These are phyloP conservation scores for Myopa testacea DNA, from an alignment of 2,888 invertebrate species.

Conservation along the genomic window DNA sequence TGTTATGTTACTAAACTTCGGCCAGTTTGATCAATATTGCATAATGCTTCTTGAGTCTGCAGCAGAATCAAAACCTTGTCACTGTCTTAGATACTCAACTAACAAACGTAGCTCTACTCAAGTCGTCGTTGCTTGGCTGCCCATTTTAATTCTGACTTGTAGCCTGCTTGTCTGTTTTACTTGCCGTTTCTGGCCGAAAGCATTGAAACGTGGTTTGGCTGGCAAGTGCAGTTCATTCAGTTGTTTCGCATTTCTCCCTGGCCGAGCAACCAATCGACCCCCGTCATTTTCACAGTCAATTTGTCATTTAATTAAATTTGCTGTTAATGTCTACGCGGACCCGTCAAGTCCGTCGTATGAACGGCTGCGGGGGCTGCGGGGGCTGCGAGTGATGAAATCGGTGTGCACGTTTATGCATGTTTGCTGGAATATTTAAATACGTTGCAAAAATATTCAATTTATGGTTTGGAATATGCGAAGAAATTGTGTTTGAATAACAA, in stretches of 20 bases:
- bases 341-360: constrained; percentile 7
- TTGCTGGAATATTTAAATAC: neutral
- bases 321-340: constrained; percentile 20
- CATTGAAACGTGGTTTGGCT: constrained; percentile 29
- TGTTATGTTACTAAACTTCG: too few species aligned
- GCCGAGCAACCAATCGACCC: too few species aligned
- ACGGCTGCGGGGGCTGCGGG: neutral
- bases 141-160: constrained; percentile 5
- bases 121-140: neutral
- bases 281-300: too few species aligned
- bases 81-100: too few species aligned
- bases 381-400: constrained; percentile 21
- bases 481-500: neutral
- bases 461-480: neutral
- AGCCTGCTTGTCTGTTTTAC: neutral
- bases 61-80: too few species aligned
- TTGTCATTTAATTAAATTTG: constrained; percentile 25
- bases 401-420: constrained; percentile 10
- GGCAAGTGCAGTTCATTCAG: constrained; percentile 1
- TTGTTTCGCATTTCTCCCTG: neutral
- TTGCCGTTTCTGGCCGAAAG: constrained; percentile 19
- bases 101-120: neutral
- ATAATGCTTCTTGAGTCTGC: too few species aligned
- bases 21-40: too few species aligned
- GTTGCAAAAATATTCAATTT: too few species aligned